These are phyloP conservation scores for Pseudolycoriella hygida DNA, from an alignment of 2,888 invertebrate species.

Conservation along the genomic window DNA sequence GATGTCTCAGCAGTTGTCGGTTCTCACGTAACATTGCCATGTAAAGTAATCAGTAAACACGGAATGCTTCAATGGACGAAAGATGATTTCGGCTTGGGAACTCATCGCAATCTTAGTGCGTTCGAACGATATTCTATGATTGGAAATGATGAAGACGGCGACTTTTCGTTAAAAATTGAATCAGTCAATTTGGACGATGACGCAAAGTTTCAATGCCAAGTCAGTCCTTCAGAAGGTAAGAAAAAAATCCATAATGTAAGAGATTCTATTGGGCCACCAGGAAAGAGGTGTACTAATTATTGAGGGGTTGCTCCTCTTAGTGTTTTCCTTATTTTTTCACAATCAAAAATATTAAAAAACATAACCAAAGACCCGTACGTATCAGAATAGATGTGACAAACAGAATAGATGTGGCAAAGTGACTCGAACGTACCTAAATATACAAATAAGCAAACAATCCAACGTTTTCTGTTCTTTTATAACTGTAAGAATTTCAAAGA, in stretches of 20 bases:
- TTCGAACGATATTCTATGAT: constrained; percentile 92
- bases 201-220: constrained; percentile 86
- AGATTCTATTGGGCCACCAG: too few species aligned
- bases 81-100: constrained; percentile 88
- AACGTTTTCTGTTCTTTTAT: too few species aligned
- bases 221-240: constrained; percentile 49
- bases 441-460: too few species aligned
- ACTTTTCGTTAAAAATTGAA: constrained; percentile 78
- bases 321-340: background rate
- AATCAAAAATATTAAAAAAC: too few species aligned
- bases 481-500: too few species aligned
- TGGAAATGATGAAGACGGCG: constrained; percentile 87
- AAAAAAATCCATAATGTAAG: too few species aligned
- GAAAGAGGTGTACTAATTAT: background rate
- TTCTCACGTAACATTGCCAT: constrained; percentile 72
- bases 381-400: too few species aligned
- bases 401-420: too few species aligned
- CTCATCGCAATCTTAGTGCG: constrained; percentile 73
- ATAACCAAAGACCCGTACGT: too few species aligned
- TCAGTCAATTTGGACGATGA: constrained; percentile 85
- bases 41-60: constrained; percentile 71
- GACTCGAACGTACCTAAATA: too few species aligned
- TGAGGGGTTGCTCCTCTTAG: background rate
- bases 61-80: constrained; percentile 94
- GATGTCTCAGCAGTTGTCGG: constrained; percentile 82